Percentiles rank a stretch among this genome's conserved stretches.
Conservation (phyloP, 2,113 vertebrate genomes). For the Thymallus thymallus region DNA sequence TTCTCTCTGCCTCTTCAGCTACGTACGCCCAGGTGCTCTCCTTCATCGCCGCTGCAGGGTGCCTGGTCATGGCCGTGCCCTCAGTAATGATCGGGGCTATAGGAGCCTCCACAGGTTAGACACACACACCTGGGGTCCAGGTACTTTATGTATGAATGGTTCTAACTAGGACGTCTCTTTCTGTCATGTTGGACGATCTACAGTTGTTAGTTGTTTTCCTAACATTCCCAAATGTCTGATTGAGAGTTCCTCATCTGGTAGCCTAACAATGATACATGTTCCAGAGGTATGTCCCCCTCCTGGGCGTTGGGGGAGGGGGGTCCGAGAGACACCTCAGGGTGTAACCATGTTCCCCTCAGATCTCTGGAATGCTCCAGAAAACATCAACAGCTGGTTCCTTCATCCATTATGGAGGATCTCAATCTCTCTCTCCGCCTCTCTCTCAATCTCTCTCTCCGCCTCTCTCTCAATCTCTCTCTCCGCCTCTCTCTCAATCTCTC, state of each 20-base stretch:
- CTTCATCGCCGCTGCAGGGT: constrained; percentile 94
- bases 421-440: too few species aligned
- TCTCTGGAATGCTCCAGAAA: constrained; percentile 62
- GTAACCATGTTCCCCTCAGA: constrained; percentile 62
- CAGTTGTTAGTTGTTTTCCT: not conserved
- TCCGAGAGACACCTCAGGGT: constrained; percentile 21
- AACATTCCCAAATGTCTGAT: not conserved
- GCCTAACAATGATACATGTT: not conserved
- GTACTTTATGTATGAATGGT: too few species aligned
- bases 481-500: not conserved
- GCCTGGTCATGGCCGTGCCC: constrained; percentile 93
- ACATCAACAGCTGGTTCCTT: constrained; percentile 79
- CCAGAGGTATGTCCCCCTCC: constrained; percentile 8
- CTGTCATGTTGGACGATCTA: not conserved
- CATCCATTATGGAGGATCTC: constrained; percentile 74
- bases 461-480: too few species aligned
- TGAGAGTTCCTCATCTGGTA: not conserved
- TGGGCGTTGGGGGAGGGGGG: not conserved
- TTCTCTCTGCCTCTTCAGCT: constrained; percentile 96
- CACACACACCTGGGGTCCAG: not conserved
- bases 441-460: too few species aligned
- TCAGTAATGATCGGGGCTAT: constrained; percentile 93
- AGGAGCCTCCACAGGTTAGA: constrained; percentile 93
- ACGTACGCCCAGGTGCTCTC: constrained; percentile 96
- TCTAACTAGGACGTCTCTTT: not conserved